Base-by-base conservation (phyloP, 2,888 invertebrate genomes). In the Netelia virgata region DNA sequence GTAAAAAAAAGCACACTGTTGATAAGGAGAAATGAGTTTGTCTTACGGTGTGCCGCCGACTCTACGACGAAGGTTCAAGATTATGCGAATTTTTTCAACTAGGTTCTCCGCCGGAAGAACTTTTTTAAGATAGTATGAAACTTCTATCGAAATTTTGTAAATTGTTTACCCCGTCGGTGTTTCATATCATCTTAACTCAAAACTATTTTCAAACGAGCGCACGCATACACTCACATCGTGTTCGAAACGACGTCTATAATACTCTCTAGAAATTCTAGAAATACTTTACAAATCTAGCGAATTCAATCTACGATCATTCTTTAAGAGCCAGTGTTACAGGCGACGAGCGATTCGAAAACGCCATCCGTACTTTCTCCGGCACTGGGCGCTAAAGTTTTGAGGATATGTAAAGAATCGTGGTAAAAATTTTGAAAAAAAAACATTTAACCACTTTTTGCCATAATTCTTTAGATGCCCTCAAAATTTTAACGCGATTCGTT, bases 251-350 rank as follows among this genome's bases (percentile, higher is more conserved):
- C 23, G 43, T 63, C 14, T 59, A 23, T 18, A 47, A 68, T 76
- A 69, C 74, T 78, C 43, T 72, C 57, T 20, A 70, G 43, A 36
- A 75, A 66, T 76, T 57, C 57, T 76, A 57, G 23, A 36, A 43
- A 59, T 76, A 73, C 66, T 68, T 68, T 61, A 72, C 76, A 68
- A 76, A 76, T 59, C 75, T 75, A 59, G 66, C 50, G 47, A 43
- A 36, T 23, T 63, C 55, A 18, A 63, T 55, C 28, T 50, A 36
- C 23, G 41, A 18, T 41, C 36, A 41, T 20, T 14, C 16, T 61
- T 66, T 47, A n/a, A n/a, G n/a, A n/a, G n/a, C n/a, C n/a, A n/a
- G n/a, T n/a, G n/a, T n/a, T n/a, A n/a, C n/a, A n/a, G n/a, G n/a
- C n/a, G n/a, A n/a, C n/a, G n/a, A n/a, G n/a, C n/a, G n/a, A n/a